Conservation (phyloP, 2,888 invertebrate species). For the Sphaerophoria taeniata region DNA sequence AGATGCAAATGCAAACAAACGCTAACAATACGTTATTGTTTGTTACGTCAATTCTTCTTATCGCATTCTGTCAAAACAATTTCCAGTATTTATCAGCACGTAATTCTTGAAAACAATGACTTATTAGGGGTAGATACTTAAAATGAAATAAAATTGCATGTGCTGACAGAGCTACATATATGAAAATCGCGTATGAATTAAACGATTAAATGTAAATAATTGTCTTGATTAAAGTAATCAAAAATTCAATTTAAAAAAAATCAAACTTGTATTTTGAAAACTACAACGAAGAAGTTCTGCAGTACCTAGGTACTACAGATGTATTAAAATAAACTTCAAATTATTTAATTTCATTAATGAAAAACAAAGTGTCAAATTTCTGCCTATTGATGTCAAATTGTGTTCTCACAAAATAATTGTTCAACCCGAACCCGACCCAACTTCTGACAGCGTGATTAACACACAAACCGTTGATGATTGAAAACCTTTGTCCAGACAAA, state of each 20-base stretch:
- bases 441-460: conserved; percentile 19
- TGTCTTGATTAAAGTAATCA: too few relatives aligned
- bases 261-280: too few relatives aligned
- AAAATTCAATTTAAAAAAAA: too few relatives aligned
- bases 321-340: too few relatives aligned
- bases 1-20: conserved; percentile 5
- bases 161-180: too few relatives aligned
- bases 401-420: background rate
- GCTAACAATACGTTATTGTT: background rate
- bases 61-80: conserved; percentile 12
- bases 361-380: background rate
- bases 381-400: background rate
- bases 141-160: background rate
- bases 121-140: background rate
- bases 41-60: conserved; percentile 11
- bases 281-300: too few relatives aligned
- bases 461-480: conserved; percentile 37
- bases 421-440: background rate
- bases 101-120: conserved; percentile 5
- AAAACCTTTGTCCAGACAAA: conserved; percentile 37
- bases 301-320: too few relatives aligned
- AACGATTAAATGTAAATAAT: too few relatives aligned
- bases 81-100: conserved; percentile 6
- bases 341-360: too few relatives aligned
- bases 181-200: too few relatives aligned